These are phyloP conservation scores for Diplazon laetatorius DNA, from an alignment of 2,888 invertebrate species.

Conservation along the genomic window DNA sequence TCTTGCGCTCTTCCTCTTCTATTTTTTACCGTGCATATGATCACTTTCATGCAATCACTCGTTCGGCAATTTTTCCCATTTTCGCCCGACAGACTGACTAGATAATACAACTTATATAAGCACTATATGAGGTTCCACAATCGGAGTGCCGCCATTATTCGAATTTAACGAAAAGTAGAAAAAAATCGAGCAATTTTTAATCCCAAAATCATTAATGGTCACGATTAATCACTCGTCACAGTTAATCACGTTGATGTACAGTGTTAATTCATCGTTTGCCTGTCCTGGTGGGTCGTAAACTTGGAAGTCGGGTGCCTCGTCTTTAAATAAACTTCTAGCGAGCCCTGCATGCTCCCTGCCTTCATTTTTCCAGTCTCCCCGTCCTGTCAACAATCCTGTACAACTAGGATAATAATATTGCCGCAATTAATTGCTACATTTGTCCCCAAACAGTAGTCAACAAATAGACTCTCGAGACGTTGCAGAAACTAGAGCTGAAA, in stretches of 20 bases:
- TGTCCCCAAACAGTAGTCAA: conserved; percentile 73
- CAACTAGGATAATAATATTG: conserved; percentile 79
- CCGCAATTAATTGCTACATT: conserved; percentile 75
- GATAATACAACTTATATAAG: conserved; percentile 46
- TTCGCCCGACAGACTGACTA: conserved; percentile 39
- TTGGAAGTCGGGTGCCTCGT: conserved; percentile 1
- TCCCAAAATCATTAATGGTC: conserved; percentile 40
- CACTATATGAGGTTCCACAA: conserved; percentile 41
- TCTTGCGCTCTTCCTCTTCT: conserved; percentile 32
- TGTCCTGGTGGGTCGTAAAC: conserved; percentile 4
- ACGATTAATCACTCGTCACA: conserved; percentile 13
- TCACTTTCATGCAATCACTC: conserved; percentile 58
- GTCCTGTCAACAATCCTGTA: conserved; percentile 71
- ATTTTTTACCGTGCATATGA: conserved; percentile 33
- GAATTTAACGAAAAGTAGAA: conserved; percentile 51
- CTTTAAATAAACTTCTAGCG: conserved; percentile 35
- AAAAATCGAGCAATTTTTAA: conserved; percentile 49
- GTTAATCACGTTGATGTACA: conserved; percentile 47
- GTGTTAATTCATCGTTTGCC: conserved; percentile 16
- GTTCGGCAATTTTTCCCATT: conserved; percentile 23
- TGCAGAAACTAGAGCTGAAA: conserved; percentile 48
- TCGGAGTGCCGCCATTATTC: conserved; percentile 40
- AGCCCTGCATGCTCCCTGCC: neutral
- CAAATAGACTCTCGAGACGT: conserved; percentile 61
- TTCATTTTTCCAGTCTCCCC: conserved; percentile 12